Evolutionary conservation across 2,888 invertebrate genomes (phyloP), one percentile per base, ranked within the genome.

Genomic region (Meiosimyza platycephala): DNA sequence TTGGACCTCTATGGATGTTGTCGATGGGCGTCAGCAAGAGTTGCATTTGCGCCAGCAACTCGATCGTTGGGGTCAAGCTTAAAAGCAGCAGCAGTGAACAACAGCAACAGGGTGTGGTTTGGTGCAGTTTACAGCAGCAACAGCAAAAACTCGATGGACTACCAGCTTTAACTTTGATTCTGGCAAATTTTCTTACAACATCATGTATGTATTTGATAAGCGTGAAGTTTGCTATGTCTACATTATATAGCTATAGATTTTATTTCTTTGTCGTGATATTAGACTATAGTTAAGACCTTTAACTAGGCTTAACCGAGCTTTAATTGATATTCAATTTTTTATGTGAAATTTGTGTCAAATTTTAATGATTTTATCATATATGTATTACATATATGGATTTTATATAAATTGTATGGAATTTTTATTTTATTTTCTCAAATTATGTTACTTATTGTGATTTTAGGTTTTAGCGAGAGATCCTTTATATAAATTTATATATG

Each of bases 1-100:
- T 89, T 94, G 94, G 94, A 93, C 93, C 65, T 91, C 93, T 13
- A 79, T 79, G 74, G 85, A 83, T 48, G 77, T 78, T 57, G 74
- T 74, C 15, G 48, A 16, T 11, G 15, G 18, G n/a, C 78, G 79
- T 11, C 77, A 83, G 13, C 80, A 82, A 52, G 82, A 82, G 63
- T 72, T 81, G 48, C 78, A 80, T 57, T 73, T 83, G 75, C 81
- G 80, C 54, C 74, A 79, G 62, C 81, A 80, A 72, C 80, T 79
- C 71, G 86, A 85, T 75, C 82, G 85, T 65, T 85, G 85, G 85
- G 85, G 85, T 50, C 85, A 85, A 73, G 85, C 85, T 33, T 85
- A 80, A 40, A 9, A 78, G n/a, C 47, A n/a, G 57, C 15, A 59
- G 47, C 18, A 50, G 55, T 60, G 59, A 64, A 54, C 67, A 63